Conservation (phyloP, 1,140 invertebrate genomes). For the Galleria mellonella region DNA sequence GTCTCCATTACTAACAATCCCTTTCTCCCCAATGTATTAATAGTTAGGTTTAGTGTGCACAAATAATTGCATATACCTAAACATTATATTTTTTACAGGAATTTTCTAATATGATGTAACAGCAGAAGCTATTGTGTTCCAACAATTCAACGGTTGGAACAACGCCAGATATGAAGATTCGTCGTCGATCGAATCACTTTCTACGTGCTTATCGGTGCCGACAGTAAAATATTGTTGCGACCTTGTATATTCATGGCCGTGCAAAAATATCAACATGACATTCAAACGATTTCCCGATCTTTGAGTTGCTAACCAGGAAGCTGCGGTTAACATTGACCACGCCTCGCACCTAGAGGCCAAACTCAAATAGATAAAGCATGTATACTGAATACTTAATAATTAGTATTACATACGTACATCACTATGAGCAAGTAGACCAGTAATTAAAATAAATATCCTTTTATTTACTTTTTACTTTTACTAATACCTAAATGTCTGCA, state of each 20-base stretch:
- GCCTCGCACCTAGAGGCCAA: conserved; percentile 46
- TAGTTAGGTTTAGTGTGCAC: too few relatives aligned
- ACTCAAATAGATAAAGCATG: conserved; percentile 19
- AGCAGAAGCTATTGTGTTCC: neutral
- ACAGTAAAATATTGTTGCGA: conserved; percentile 47
- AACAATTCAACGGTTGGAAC: conserved; percentile 34
- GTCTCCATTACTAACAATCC: too few relatives aligned
- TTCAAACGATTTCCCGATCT: conserved; percentile 66
- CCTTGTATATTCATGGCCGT: conserved; percentile 64
- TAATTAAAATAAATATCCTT: too few relatives aligned
- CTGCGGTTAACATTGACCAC: conserved; percentile 49
- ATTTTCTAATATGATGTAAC: neutral
- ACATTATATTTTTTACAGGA: too few relatives aligned
- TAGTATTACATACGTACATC: too few relatives aligned
- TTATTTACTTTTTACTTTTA: too few relatives aligned
- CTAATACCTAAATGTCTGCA: too few relatives aligned
- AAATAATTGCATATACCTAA: too few relatives aligned
- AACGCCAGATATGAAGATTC: conserved; percentile 38
- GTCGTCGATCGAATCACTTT: conserved; percentile 62
- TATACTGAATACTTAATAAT: neutral
- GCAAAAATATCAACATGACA: conserved; percentile 72
- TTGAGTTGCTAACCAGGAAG: conserved; percentile 66
- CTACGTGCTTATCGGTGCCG: conserved; percentile 49
- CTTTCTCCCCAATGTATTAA: too few relatives aligned
- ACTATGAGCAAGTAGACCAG: too few relatives aligned